These are phyloP conservation scores for Sylvietta virens DNA, from an alignment of 2,113 vertebrate species.

Conservation along the genomic window DNA sequence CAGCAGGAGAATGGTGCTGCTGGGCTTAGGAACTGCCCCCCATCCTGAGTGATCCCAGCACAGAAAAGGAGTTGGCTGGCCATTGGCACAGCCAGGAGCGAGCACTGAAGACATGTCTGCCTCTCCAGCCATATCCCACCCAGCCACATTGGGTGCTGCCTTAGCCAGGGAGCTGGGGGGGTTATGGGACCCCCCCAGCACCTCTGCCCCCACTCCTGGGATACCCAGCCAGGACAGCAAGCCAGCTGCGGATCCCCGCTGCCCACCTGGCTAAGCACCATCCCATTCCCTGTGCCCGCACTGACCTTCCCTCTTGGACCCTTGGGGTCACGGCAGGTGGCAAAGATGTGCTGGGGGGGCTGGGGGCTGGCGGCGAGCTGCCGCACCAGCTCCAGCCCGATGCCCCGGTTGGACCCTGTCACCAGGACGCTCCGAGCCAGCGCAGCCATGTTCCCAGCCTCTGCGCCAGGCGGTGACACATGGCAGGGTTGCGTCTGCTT, in stretches of 20 bases:
- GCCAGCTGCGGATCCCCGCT: fast-evolving
- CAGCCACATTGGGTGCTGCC: fast-evolving
- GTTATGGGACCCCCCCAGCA: neutral
- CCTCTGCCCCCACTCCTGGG: neutral
- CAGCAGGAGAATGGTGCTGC: neutral
- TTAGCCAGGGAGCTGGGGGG: neutral
- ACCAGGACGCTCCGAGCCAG: slow-evolving; percentile 36
- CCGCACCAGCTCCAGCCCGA: slow-evolving; percentile 52
- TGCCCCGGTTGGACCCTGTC: slow-evolving; percentile 46
- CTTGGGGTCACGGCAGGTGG: slow-evolving; percentile 21
- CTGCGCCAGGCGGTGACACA: neutral
- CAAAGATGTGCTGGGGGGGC: slow-evolving; percentile 54
- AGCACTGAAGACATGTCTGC: neutral
- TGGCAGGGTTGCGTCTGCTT: neutral
- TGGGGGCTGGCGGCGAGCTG: neutral
- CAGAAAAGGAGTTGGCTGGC: neutral
- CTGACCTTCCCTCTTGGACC: slow-evolving; percentile 30
- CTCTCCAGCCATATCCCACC: neutral
- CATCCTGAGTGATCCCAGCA: neutral
- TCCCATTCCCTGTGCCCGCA: neutral
- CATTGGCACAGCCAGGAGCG: fast-evolving
- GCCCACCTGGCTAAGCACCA: neutral
- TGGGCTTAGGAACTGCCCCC: neutral
- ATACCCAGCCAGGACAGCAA: neutral
- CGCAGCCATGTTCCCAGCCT: neutral